Evolutionary conservation across 2,113 vertebrate genomes (phyloP).

Genomic region (Mohoua ochrocephala): DNA sequence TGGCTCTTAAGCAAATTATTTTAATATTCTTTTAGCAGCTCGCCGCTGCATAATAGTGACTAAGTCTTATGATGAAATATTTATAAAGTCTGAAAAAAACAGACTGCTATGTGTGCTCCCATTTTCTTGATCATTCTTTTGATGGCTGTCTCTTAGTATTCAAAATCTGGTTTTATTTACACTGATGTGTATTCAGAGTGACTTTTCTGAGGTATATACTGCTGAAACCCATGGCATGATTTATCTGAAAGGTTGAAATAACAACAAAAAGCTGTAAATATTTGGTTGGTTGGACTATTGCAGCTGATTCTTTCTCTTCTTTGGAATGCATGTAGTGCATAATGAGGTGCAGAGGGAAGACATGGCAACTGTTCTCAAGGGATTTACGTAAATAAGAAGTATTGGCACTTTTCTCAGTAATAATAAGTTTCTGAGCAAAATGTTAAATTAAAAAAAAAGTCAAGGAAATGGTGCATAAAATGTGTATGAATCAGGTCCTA

Average conservation of each 20-base stretch:
- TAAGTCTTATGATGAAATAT: not conserved
- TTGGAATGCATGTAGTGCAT: not conserved
- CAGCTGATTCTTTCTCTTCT: not conserved
- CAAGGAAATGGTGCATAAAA: slow-evolving; percentile 55
- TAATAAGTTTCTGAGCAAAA: slow-evolving; percentile 26
- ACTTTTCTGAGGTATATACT: not conserved
- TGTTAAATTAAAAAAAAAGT: not conserved
- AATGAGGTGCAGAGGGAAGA: not conserved
- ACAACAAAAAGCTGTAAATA: not conserved
- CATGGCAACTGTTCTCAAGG: not conserved
- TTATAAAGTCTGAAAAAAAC: not conserved
- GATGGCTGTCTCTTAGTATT: not conserved
- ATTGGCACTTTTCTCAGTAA: slow-evolving; percentile 20
- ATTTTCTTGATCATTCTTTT: not conserved
- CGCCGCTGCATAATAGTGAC: not conserved
- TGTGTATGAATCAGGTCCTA: slow-evolving; percentile 42
- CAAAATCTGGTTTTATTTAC: not conserved
- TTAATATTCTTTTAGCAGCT: not conserved
- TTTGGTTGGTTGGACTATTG: not conserved
- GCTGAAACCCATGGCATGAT: not conserved
- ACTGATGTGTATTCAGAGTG: not conserved
- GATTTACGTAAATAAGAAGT: slow-evolving; percentile 22
- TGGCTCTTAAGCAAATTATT: not conserved
- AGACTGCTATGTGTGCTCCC: not conserved
- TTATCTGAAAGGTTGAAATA: not conserved